Percentiles rank a stretch among this genome's conserved stretches.
These are phyloP conservation scores for Caenorhabditis panamensis DNA, from an alignment of 2,888 invertebrate genomes.

Conservation along the genomic window DNA sequence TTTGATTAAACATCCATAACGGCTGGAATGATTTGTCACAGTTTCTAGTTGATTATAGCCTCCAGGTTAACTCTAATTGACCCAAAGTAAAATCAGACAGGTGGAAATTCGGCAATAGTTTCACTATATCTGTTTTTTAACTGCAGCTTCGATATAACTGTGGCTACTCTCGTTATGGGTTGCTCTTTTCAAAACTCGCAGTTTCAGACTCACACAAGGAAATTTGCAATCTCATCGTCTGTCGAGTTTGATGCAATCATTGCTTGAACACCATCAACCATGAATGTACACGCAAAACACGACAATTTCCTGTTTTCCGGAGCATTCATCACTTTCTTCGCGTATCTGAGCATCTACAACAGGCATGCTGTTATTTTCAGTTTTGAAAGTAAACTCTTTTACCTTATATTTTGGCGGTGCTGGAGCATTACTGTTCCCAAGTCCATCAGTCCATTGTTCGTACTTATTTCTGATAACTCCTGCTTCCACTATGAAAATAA, in stretches of 20 bases:
- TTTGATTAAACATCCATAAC: slow-evolving; percentile 9
- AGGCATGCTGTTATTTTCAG: not conserved
- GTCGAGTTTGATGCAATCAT: slow-evolving; percentile 63
- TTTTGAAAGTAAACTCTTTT: not conserved
- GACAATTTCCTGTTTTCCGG: slow-evolving; percentile 65
- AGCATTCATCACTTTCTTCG: slow-evolving; percentile 57
- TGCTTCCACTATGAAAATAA: slow-evolving; percentile 19
- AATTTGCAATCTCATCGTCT: slow-evolving; percentile 70
- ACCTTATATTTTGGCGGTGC: slow-evolving; percentile 62
- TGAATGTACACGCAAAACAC: slow-evolving; percentile 69
- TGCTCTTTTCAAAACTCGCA: no score
- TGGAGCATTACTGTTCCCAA: slow-evolving; percentile 34
- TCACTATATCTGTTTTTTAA: no score
- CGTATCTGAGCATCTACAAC: slow-evolving; percentile 64
- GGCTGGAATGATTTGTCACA: not conserved
- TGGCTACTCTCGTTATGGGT: no score
- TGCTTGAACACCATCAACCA: slow-evolving; percentile 69
- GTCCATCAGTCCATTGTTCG: slow-evolving; percentile 44
- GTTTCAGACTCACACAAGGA: slow-evolving; percentile 68
- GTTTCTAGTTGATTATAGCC: not conserved
- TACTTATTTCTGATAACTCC: slow-evolving; percentile 40
- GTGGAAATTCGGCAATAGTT: no score
- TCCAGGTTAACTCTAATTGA: not conserved
- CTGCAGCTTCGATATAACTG: no score
- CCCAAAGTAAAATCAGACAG: no score